Percentiles rank a stretch among this genome's conserved stretches.
Evolutionary conservation across 2,888 invertebrate species (phyloP).

Genomic region (Epirrhoe tristata): DNA sequence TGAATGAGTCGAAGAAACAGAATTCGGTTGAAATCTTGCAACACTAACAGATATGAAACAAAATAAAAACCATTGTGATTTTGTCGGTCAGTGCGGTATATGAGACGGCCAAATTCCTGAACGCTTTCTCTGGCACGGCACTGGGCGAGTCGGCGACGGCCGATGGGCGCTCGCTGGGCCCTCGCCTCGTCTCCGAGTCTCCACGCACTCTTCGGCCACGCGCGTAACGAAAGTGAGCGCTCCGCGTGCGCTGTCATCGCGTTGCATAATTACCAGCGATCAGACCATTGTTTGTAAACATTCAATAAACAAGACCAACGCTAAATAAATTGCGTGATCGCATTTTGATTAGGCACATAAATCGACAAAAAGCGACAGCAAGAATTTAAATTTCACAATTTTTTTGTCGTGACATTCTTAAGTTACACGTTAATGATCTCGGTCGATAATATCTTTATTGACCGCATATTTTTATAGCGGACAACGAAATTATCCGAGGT

Average conservation of each 20-base stretch:
- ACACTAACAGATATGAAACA: constrained; percentile 20
- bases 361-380: constrained; percentile 43
- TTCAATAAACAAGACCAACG: constrained; percentile 65
- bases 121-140: constrained; percentile 77
- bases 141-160: constrained; percentile 37
- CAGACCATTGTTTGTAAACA: constrained; percentile 83
- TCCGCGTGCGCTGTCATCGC: constrained; percentile 72
- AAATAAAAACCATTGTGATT: constrained; percentile 49
- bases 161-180: constrained; percentile 34
- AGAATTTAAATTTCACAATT: constrained; percentile 52
- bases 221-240: constrained; percentile 80
- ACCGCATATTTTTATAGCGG: constrained; percentile 33
- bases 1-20: background rate
- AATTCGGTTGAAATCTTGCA: constrained; percentile 9
- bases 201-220: constrained; percentile 26
- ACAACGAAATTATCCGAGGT: constrained; percentile 32
- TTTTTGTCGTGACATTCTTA: constrained; percentile 49
- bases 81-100: constrained; percentile 54
- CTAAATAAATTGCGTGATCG: constrained; percentile 70
- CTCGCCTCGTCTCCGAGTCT: constrained; percentile 20
- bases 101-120: constrained; percentile 79
- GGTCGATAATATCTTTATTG: constrained; percentile 44
- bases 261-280: constrained; percentile 82
- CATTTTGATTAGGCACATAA: constrained; percentile 66
- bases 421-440: constrained; percentile 46